A percentile compares a stretch with the other conserved stretches of the same genome.
These are phyloP conservation scores for Euschistus heros DNA, from an alignment of 1,140 invertebrate species.

Conservation along the genomic window DNA sequence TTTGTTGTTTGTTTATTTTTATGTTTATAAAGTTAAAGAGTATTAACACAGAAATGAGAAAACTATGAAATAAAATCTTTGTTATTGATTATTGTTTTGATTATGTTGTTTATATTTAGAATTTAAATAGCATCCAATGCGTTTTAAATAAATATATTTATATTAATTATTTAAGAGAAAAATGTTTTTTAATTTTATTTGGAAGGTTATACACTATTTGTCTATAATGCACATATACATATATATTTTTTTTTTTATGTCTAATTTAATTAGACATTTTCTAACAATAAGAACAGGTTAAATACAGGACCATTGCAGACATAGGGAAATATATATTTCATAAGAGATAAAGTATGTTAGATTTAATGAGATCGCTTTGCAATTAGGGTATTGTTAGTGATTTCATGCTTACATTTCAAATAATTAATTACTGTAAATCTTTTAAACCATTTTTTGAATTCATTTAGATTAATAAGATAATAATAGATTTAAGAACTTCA, in stretches of 20 bases:
- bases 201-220: too few relatives aligned
- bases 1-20: too few relatives aligned
- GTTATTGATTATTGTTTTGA: background rate
- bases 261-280: background rate
- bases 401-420: slow-evolving; percentile 14
- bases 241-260: background rate
- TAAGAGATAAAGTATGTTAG: background rate
- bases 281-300: slow-evolving; percentile 1
- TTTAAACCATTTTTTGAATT: slow-evolving; percentile 6
- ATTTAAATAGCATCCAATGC: background rate
- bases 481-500: background rate
- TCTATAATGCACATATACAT: too few relatives aligned
- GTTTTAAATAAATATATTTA: background rate
- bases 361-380: slow-evolving; percentile 9
- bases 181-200: too few relatives aligned
- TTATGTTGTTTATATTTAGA: slow-evolving; percentile 4
- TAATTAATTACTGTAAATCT: background rate
- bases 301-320: background rate
- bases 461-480: slow-evolving; percentile 5
- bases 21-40: too few relatives aligned
- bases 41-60: too few relatives aligned
- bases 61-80: background rate
- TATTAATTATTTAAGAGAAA: background rate
- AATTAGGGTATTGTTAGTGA: slow-evolving; percentile 2
- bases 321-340: slow-evolving; percentile 1